Evolutionary conservation across 2,888 invertebrate species (phyloP).

Genomic region (Catocala sponsa): DNA sequence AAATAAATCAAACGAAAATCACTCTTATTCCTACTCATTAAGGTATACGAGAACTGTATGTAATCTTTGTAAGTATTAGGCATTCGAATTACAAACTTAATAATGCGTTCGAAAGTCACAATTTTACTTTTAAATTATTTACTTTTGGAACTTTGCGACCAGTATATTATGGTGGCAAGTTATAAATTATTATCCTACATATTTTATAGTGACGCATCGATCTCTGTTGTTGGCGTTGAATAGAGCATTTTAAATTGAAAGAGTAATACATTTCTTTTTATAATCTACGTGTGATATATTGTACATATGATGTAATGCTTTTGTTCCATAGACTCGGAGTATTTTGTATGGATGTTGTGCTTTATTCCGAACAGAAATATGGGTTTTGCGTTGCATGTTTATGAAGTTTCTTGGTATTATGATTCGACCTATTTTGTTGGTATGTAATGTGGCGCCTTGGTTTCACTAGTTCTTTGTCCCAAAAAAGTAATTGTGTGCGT

Average conservation of each 20-base stretch:
- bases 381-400: constrained; percentile 17
- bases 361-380: constrained; percentile 1
- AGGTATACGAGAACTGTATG: constrained; percentile 25
- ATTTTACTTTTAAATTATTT: constrained; percentile 43
- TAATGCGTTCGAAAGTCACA: constrained; percentile 26
- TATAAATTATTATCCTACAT: constrained; percentile 69
- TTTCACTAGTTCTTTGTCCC: no score
- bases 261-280: constrained; percentile 68
- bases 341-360: constrained; percentile 8
- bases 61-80: constrained; percentile 35
- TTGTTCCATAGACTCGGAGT: constrained; percentile 24
- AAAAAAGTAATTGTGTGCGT: no score
- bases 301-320: constrained; percentile 39
- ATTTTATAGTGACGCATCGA: constrained; percentile 77
- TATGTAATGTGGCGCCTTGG: not conserved
- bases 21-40: constrained; percentile 44
- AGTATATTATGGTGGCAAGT: constrained; percentile 38
- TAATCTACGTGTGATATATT: constrained; percentile 65
- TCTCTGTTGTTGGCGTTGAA: constrained; percentile 70
- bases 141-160: constrained; percentile 18
- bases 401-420: not conserved
- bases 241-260: constrained; percentile 74
- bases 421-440: not conserved
- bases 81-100: constrained; percentile 45
- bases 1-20: constrained; percentile 43